Evolutionary conservation across 2,113 vertebrate genomes (phyloP), one percentile per base, ranked within the genome.

Genomic region (Anser cygnoides): DNA sequence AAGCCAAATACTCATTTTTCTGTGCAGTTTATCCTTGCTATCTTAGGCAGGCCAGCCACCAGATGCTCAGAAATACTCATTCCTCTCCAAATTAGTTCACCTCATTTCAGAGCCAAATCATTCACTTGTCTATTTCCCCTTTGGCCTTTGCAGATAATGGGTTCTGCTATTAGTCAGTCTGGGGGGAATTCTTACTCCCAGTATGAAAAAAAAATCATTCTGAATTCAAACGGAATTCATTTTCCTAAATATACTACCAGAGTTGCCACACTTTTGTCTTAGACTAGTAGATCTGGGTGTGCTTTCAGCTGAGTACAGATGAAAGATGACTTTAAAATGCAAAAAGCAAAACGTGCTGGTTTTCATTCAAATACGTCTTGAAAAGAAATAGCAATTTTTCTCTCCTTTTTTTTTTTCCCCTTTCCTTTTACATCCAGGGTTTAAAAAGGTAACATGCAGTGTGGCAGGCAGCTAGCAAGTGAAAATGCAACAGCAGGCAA

Each of bases 91-190:
- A 97, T 93, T 95, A 96, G 91, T 92, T 96, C 95, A 95, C 94
- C 94, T 95, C 91, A 3, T 96, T 96, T 89, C 63, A 41, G 74
- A 87, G 95, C 94, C 95, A 96, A 94, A 96, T 90, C 92, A 78
- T 66, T 96, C 92, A 72, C 61, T 96, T 86, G 55, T 92, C 95
- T 68, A 81, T 92, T 88, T 84, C 90, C 96, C 92, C 92, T 94
- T 89, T 93, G 95, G 95, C 96, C 95, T 92, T 55, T 37, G 90
- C 93, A 96, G 88, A 93, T 96, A 97, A 96, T 95, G 95, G 96
- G 90, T 90, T 96, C 96, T 96, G 95, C 95, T 92, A 28, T 90
- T 66, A 25, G 26, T 54, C 0, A 25, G 39, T 90, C 95, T 20
- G 35, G 83, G 61, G 95, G 86, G 95, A 96, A 81, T 93, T 86